Evolutionary conservation across 2,888 invertebrate genomes (phyloP).

Genomic region (Eucriotettix oculatus): DNA sequence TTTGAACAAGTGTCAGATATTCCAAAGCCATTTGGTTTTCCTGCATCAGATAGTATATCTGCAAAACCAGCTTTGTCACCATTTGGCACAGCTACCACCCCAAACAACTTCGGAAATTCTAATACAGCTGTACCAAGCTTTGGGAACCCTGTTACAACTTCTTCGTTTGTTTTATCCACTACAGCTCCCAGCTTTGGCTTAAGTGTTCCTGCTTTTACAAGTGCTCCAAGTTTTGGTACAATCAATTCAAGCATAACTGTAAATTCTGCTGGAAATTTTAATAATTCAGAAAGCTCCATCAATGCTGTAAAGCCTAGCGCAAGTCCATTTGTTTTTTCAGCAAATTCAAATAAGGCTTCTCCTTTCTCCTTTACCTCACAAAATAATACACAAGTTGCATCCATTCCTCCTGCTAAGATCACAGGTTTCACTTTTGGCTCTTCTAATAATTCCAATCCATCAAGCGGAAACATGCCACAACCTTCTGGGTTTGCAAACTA

Average conservation of each 20-base stretch:
- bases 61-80: neutral
- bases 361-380: neutral
- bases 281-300: no score
- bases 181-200: neutral
- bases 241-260: neutral
- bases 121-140: neutral
- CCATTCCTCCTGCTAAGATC: neutral
- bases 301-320: neutral
- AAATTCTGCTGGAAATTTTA: no score
- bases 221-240: constrained; percentile 1
- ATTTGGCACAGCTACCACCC: neutral
- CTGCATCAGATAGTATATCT: neutral
- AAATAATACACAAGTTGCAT: neutral
- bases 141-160: neutral
- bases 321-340: neutral
- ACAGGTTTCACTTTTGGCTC: neutral
- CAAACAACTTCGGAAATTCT: neutral
- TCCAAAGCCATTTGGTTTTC: neutral
- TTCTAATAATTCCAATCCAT: neutral
- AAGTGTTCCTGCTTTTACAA: neutral
- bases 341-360: neutral
- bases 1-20: neutral
- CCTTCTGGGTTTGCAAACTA: neutral
- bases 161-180: neutral
- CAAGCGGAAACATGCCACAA: neutral